These are phyloP conservation scores for Brachionus asplanchnoidis DNA, from an alignment of 1,140 invertebrate genomes.

Conservation along the genomic window DNA sequence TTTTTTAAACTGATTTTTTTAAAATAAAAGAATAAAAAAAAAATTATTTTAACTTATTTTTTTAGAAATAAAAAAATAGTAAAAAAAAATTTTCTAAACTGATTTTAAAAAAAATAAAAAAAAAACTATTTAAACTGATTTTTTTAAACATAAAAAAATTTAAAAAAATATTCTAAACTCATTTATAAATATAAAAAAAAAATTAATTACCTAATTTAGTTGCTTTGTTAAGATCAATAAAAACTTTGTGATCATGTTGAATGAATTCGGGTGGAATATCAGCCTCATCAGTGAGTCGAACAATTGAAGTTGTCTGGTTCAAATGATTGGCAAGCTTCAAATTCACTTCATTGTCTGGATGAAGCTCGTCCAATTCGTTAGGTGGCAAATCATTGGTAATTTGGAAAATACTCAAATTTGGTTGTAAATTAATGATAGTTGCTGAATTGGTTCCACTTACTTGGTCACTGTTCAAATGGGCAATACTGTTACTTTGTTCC, in stretches of 20 bases:
- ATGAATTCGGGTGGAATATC: slow-evolving; percentile 7
- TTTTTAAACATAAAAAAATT: too few relatives aligned
- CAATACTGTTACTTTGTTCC: slow-evolving; percentile 29
- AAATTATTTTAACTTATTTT: too few relatives aligned
- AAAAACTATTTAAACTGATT: not conserved
- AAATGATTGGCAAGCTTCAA: not conserved
- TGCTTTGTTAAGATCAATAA: not conserved
- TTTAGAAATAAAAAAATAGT: too few relatives aligned
- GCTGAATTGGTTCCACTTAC: not conserved
- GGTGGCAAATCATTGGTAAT: slow-evolving; percentile 37
- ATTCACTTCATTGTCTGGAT: not conserved
- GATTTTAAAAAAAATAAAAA: not conserved
- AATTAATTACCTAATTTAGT: not conserved
- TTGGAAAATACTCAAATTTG: slow-evolving; percentile 23
- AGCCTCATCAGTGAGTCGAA: slow-evolving; percentile 4
- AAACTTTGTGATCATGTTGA: slow-evolving; percentile 4
- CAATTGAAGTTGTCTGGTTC: slow-evolving; percentile 17
- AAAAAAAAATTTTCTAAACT: too few relatives aligned
- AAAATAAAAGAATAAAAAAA: too few relatives aligned
- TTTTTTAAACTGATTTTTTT: too few relatives aligned
- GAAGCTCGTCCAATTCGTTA: slow-evolving; percentile 13
- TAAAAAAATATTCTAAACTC: not conserved
- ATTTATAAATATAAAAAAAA: not conserved
- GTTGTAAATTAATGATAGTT: slow-evolving; percentile 34
- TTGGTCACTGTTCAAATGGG: not conserved